phyloP scores from a whole-genome alignment of 2,113 vertebrate species.

The Indri indri region DNA sequence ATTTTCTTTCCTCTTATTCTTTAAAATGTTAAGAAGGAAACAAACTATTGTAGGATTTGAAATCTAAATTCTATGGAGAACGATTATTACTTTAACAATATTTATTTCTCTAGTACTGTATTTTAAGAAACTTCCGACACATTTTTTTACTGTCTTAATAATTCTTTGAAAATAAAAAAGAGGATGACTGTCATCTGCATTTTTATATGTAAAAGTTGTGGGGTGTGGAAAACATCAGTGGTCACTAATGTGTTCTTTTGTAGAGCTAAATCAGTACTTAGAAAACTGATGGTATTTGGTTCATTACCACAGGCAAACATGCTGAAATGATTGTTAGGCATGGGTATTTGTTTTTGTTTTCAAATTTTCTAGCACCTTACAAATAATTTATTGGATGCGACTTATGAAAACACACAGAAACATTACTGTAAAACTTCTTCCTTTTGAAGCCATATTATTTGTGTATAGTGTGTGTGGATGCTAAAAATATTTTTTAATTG shows the following conservation, averaged over 20 bases:
- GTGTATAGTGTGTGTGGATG: constrained; percentile 6
- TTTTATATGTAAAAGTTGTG: constrained; percentile 7
- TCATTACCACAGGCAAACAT: constrained; percentile 16
- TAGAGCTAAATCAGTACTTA: background rate
- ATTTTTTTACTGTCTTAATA: background rate
- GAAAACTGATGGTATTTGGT: constrained; percentile 10
- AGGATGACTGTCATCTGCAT: background rate
- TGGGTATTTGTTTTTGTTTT: constrained; percentile 61
- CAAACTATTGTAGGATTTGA: background rate
- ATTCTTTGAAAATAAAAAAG: constrained; percentile 16
- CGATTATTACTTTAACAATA: constrained; percentile 26
- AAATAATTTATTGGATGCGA: constrained; percentile 38
- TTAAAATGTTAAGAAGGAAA: constrained; percentile 3
- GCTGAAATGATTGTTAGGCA: constrained; percentile 21
- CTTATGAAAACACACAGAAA: constrained; percentile 27
- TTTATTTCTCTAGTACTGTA: background rate
- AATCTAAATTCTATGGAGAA: constrained; percentile 5
- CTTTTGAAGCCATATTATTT: constrained; percentile 40
- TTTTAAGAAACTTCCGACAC: background rate
- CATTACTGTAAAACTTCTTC: constrained; percentile 55
- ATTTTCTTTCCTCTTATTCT: background rate
- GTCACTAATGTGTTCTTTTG: constrained; percentile 4
- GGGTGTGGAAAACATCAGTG: background rate
- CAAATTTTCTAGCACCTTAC: constrained; percentile 35
- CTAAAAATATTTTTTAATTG: constrained; percentile 67